Evolutionary conservation across 1,140 invertebrate genomes (phyloP).

Genomic region (Coelopa frigida): DNA sequence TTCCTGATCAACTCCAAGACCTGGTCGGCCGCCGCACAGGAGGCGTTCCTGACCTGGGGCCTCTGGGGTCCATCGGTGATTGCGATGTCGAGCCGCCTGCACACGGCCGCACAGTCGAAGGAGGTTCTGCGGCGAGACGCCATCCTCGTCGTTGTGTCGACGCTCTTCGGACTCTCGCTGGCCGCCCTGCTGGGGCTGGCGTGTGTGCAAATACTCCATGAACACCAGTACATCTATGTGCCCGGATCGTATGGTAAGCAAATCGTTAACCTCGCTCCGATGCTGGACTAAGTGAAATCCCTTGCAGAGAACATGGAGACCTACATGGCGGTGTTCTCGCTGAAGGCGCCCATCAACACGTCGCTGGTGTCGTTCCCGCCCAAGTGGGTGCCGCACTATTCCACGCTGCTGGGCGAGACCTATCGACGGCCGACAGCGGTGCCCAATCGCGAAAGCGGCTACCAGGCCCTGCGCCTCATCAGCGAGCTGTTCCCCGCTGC

Average conservation of each 20-base stretch:
- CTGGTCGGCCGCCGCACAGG: constrained; percentile 81
- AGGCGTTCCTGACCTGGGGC: constrained; percentile 85
- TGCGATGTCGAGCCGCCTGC: constrained; percentile 63
- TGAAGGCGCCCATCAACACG: constrained; percentile 45
- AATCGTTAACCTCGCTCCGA: neutral
- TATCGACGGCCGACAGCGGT: constrained; percentile 34
- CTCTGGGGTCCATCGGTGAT: constrained; percentile 73
- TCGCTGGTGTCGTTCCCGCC: constrained; percentile 37
- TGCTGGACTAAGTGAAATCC: no score
- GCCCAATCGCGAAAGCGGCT: constrained; percentile 55
- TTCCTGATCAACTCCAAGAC: constrained; percentile 79
- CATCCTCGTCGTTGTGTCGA: constrained; percentile 68
- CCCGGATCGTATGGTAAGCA: constrained; percentile 78
- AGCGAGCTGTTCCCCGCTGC: constrained; percentile 81
- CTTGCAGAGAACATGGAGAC: constrained; percentile 63
- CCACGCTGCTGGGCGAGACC: constrained; percentile 40
- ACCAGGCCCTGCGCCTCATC: constrained; percentile 69
- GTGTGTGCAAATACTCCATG: constrained; percentile 66
- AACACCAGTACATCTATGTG: constrained; percentile 63
- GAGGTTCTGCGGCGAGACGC: constrained; percentile 69
- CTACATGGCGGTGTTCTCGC: constrained; percentile 45
- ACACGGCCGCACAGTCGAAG: constrained; percentile 56
- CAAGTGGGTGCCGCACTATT: constrained; percentile 37
- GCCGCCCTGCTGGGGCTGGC: constrained; percentile 72
- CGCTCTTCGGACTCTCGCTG: constrained; percentile 64